phyloP scores from a whole-genome alignment of 2,113 vertebrate genomes.

The Phrynosoma blainvillii region DNA sequence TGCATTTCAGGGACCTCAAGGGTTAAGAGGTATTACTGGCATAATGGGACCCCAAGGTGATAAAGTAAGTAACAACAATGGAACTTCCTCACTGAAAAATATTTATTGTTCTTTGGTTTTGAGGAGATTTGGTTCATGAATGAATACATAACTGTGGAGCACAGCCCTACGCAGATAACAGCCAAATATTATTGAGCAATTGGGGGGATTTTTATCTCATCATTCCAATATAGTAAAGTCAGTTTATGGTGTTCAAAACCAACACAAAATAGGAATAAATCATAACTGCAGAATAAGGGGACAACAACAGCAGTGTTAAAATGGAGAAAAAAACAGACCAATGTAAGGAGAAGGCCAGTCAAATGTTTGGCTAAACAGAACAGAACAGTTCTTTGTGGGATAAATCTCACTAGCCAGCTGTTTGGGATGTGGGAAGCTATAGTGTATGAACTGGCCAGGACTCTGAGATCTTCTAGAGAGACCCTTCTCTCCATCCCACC shows the following conservation, averaged over 20 bases:
- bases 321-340: not conserved
- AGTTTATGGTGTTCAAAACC: not conserved
- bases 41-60: constrained; percentile 90
- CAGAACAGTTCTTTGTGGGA: too few relatives aligned
- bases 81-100: not conserved
- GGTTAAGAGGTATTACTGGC: constrained; percentile 89
- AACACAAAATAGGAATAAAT: not conserved
- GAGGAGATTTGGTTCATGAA: not conserved
- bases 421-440: not conserved
- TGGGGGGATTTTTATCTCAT: not conserved
- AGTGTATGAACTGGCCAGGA: too few relatives aligned
- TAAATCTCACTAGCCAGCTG: not conserved
- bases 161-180: not conserved
- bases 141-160: not conserved
- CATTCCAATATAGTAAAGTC: not conserved
- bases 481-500: too few relatives aligned
- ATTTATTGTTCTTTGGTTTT: not conserved
- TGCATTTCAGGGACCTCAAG: constrained; percentile 86
- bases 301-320: not conserved
- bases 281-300: not conserved
- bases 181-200: not conserved
- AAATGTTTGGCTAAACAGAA: not conserved
- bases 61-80: constrained; percentile 78
- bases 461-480: too few relatives aligned
- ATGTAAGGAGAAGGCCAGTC: not conserved